Evolutionary conservation across 2,113 vertebrate species (phyloP), one percentile per base, ranked within the genome.

Genomic region (Corythoichthys intestinalis): DNA sequence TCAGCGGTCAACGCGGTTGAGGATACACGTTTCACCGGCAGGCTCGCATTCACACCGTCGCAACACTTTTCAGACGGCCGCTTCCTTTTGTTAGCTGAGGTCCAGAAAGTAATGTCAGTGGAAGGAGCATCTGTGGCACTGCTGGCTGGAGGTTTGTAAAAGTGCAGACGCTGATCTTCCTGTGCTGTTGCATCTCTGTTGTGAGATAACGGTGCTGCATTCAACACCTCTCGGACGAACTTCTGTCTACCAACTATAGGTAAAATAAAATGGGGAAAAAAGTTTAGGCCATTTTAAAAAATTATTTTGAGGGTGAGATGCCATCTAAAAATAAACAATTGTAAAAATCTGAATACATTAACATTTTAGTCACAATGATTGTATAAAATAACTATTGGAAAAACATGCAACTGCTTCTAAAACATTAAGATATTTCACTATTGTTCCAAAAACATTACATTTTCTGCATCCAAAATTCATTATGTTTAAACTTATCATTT

Each of bases 191-290:
- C 83, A n/a, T 72, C 35, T 7, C 81, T 81, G 41, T 81, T 75
- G 69, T 76, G 14, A 1, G 70, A 67, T 60, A 83, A 71, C 15
- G 87, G 89, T 20, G 76, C 63, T 1, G 85, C 80, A 20, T 87
- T 87, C 54, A 90, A 76, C 41, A 91, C 81, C 12, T 85, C 72
- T 70, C 86, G 86, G 64, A 77, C 79, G 79, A 88, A 91, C 83
- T 92, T 96, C 70, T 92, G 89, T 75, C 90, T 88, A 76, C 94
- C 94, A 89, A 96, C 97, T 99, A 64, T 17, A 86, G 70, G 3
- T 44, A 8, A 44, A 44, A 8, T 44, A 6, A 4, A 73, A 71
- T 15, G 13, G 1, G 4, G 14, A 39, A 2, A 46, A 12, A 39
- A 44, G 9, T 6, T 44, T 6, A 44, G 41, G 4, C 6, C 9